A percentile compares a stretch with the other conserved stretches of the same genome.
These are phyloP conservation scores for Dioctria linearis DNA, from an alignment of 2,888 invertebrate genomes.

Conservation along the genomic window DNA sequence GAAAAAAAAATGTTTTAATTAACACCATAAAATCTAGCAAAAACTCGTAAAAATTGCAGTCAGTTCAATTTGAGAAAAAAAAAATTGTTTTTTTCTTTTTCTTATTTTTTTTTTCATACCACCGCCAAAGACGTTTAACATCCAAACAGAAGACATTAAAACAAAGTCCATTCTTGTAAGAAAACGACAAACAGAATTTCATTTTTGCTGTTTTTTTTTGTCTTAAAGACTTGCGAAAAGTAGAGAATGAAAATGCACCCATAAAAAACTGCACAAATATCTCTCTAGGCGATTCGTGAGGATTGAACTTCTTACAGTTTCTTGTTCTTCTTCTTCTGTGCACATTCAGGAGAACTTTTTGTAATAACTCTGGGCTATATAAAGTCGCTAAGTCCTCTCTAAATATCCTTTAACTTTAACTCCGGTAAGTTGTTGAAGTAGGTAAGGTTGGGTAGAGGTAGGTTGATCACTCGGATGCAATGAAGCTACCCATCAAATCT, in stretches of 20 bases:
- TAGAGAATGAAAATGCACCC: conserved; percentile 3
- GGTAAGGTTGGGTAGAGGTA: background rate
- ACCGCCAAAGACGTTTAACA: background rate
- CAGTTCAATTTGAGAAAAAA: background rate
- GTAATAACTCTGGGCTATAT: background rate
- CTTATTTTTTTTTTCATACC: background rate
- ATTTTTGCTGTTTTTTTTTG: background rate
- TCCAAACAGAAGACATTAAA: conserved; percentile 5
- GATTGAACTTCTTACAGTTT: conserved; percentile 30
- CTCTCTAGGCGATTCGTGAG: conserved; percentile 59
- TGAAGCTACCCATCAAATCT: conserved; percentile 3
- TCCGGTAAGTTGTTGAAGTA: background rate
- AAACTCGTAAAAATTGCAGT: too few species aligned
- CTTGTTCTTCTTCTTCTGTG: background rate
- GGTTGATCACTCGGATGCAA: background rate
- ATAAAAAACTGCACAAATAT: conserved; percentile 46
- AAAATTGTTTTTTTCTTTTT: background rate
- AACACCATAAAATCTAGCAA: too few species aligned
- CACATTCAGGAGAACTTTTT: background rate
- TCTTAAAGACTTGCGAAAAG: background rate
- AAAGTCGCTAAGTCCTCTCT: background rate
- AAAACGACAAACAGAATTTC: background rate
- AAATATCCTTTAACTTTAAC: background rate
- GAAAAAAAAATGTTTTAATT: too few species aligned
- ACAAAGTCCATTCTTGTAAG: background rate